Base-by-base conservation (phyloP, 1,140 invertebrate genomes). In the Drosophila sucinea region DNA sequence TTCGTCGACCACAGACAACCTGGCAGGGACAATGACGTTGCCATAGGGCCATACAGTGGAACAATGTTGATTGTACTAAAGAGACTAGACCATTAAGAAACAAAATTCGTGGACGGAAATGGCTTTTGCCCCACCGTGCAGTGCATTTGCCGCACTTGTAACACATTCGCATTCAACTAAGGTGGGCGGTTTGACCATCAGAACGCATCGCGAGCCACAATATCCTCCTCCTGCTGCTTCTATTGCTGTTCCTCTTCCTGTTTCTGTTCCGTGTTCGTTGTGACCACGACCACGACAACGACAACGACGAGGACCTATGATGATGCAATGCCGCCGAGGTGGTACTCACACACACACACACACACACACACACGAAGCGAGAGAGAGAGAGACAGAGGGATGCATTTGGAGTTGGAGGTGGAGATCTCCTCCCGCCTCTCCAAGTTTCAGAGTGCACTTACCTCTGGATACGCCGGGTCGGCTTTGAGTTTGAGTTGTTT, bases 141-240 rank as follows among this genome's bases (percentile, higher is more conserved):
- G 1, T 27, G 5, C 57, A 40, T 40, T 40, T 40, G 10, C 8
- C 38, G 38, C 83, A 89, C 80, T 87, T 87, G 83, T 87, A 89
- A 89, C 83, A 87, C 83, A 87, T 89, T 89, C 69, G 63, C 67
- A 38, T 33, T 11, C 62, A 38, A 57, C 27, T 55, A n/a, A 41
- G 29, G 33, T 54, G 66, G 70, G 68, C 67, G 63, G 40, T 70
- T 67, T 79, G 77, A 77, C 80, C 84, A 81, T 70, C 58, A 65
- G 60, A 51, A 44, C 65, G 83, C 82, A 67, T 32, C 64, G 71
- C 71, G 61, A 61, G 66, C 63, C 44, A 51, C 23, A 69, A 78
- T 3, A 17, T 7, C 7, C 44, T 27, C 23, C 44, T 51, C 7
- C 44, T 27, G 44, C 2, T 51, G 7, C 7, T 47, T 23, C 44